These are phyloP conservation scores for Tichodroma muraria DNA, from an alignment of 2,113 vertebrate genomes.

Conservation along the genomic window DNA sequence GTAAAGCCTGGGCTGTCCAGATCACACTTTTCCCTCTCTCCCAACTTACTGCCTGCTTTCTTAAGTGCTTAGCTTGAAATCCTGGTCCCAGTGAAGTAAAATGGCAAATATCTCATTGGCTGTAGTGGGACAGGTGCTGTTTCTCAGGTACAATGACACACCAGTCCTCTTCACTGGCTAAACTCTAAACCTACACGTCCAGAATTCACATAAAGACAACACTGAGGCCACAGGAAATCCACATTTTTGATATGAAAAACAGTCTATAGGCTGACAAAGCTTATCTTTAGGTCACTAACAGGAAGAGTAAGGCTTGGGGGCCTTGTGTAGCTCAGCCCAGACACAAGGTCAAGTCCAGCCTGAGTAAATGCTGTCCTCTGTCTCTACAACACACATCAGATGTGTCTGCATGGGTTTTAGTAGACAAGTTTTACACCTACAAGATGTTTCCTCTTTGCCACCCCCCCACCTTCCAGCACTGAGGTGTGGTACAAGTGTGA, in stretches of 20 bases:
- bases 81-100: background rate
- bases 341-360: background rate
- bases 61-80: background rate
- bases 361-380: background rate
- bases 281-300: background rate
- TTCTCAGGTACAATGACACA: background rate
- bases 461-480: background rate
- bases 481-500: background rate
- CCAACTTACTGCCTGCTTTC: background rate
- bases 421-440: background rate
- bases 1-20: background rate
- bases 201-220: background rate
- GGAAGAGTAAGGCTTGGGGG: background rate
- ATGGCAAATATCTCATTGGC: background rate
- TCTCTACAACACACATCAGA: background rate
- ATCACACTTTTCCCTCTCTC: background rate
- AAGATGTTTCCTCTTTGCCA: background rate
- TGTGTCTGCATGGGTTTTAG: background rate
- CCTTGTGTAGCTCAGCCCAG: background rate
- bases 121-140: background rate
- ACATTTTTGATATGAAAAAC: background rate
- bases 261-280: background rate
- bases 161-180: background rate
- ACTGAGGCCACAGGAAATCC: rapidly evolving
- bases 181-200: background rate